These are phyloP conservation scores for Brachypterus glaber DNA, from an alignment of 2,888 invertebrate genomes.

Conservation along the genomic window DNA sequence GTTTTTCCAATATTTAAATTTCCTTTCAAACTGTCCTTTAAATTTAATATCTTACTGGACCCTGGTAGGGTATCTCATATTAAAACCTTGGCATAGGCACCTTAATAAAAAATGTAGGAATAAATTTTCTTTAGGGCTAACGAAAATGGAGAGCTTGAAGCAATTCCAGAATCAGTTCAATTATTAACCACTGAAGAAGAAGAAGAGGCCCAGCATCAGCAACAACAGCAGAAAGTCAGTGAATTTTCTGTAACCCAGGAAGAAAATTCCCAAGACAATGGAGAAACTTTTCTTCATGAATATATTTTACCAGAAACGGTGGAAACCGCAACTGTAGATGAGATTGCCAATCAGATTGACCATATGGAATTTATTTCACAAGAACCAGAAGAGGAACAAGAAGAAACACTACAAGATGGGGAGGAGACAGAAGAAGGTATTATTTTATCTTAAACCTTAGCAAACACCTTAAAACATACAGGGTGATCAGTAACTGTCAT, in stretches of 20 bases:
- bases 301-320: not conserved
- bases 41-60: conserved; percentile 1
- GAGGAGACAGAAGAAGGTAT: too few relatives aligned
- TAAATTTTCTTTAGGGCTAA: conserved; percentile 35
- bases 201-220: too few relatives aligned
- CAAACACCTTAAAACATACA: too few relatives aligned
- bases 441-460: too few relatives aligned
- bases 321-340: not conserved
- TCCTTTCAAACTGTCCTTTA: conserved; percentile 1
- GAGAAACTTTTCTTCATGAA: too few relatives aligned
- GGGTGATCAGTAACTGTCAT: too few relatives aligned
- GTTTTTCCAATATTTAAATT: not conserved
- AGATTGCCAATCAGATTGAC: not conserved
- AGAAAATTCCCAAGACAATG: not conserved
- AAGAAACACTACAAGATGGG: too few relatives aligned
- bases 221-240: too few relatives aligned
- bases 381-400: too few relatives aligned
- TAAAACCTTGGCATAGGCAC: too few relatives aligned
- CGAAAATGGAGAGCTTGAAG: conserved; percentile 36
- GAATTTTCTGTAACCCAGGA: not conserved
- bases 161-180: conserved; percentile 36
- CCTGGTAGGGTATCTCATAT: too few relatives aligned
- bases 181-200: conserved; percentile 29
- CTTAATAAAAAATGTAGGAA: too few relatives aligned
- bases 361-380: not conserved